Evolutionary conservation across 2,797 vertebrate genomes (phyloP).

Genomic region (Gallirallus australis): DNA sequence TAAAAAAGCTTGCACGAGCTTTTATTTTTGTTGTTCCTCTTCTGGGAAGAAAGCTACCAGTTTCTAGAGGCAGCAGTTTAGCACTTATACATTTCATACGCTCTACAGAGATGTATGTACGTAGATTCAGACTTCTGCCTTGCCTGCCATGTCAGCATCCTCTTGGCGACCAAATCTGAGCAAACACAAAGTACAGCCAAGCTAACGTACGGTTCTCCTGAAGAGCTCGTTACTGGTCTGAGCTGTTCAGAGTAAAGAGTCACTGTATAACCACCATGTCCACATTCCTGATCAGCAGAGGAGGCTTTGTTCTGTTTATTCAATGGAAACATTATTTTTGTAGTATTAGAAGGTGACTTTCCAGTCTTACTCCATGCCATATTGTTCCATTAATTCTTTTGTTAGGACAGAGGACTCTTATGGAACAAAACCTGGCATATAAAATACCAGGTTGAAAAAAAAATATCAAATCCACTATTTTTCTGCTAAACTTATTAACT

Average conservation of each 20-base stretch:
- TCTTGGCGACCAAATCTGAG: neutral
- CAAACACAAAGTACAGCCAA: neutral
- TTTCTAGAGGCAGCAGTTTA: neutral
- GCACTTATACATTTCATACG: neutral
- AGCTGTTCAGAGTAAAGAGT: neutral
- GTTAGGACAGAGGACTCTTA: neutral
- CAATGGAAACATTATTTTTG: neutral
- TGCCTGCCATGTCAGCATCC: accelerated
- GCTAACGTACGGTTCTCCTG: accelerated
- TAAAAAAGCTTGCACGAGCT: neutral
- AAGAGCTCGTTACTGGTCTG: neutral
- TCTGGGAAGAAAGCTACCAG: neutral
- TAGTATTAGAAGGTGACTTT: neutral
- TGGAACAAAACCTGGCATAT: neutral
- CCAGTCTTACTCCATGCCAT: neutral
- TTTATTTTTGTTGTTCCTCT: neutral
- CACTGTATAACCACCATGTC: neutral
- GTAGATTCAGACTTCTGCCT: neutral
- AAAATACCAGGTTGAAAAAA: neutral
- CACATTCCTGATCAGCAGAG: neutral
- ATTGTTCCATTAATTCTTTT: neutral
- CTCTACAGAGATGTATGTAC: accelerated
- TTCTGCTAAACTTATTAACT: neutral
- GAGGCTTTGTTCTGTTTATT: neutral
- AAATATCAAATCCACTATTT: neutral